Evolutionary conservation across 2,797 vertebrate genomes (phyloP).

Genomic region (Danio jaintianensis): DNA sequence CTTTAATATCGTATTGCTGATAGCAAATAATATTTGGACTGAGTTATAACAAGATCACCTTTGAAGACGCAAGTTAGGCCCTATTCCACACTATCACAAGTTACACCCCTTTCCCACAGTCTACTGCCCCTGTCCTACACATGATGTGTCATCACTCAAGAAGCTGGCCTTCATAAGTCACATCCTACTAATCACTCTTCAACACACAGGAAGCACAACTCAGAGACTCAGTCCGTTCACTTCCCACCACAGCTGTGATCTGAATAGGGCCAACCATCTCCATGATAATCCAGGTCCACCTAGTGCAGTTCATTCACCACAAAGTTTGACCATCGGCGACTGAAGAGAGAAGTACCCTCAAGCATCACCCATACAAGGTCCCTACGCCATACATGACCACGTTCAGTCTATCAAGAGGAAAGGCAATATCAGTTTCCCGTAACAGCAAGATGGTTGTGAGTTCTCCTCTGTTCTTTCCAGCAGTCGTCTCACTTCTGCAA

Average conservation of each 20-base stretch:
- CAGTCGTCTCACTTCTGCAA: neutral
- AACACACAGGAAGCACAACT: slow-evolving; percentile 20
- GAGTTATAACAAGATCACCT: slow-evolving; percentile 23
- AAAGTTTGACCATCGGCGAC: slow-evolving; percentile 21
- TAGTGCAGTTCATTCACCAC: neutral
- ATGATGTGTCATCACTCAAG: neutral
- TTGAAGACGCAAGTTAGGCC: neutral
- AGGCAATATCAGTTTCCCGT: slow-evolving; percentile 2
- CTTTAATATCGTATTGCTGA: slow-evolving; percentile 9
- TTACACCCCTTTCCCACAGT: neutral
- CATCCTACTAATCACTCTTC: neutral
- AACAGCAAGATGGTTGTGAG: slow-evolving; percentile 14
- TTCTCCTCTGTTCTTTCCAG: neutral
- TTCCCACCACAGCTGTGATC: slow-evolving; percentile 14
- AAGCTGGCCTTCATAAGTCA: slow-evolving; percentile 15
- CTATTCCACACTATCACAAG: neutral
- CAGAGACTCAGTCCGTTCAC: slow-evolving; percentile 23
- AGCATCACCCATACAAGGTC: slow-evolving; percentile 28
- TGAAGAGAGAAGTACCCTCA: slow-evolving; percentile 22
- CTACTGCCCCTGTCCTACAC: slow-evolving; percentile 4
- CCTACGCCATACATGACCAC: neutral
- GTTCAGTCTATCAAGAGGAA: slow-evolving; percentile 34
- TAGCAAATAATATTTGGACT: slow-evolving; percentile 49
- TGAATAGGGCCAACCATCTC: neutral
- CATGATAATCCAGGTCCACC: neutral